Percentiles rank a stretch among this genome's conserved stretches.
phyloP scores from a whole-genome alignment of 2,797 vertebrate species.

The Anabas testudineus region DNA sequence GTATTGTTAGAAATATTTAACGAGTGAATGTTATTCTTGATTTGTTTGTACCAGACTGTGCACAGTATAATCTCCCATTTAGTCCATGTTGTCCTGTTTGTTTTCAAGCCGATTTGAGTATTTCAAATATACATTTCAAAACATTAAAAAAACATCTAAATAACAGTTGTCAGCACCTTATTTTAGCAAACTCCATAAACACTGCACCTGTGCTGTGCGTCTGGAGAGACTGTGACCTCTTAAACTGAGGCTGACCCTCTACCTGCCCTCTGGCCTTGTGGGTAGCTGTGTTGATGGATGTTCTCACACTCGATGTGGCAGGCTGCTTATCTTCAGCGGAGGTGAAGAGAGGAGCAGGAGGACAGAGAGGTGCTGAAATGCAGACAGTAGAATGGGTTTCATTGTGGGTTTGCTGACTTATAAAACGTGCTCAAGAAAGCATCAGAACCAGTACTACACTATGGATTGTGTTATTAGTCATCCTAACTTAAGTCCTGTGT shows the following conservation, averaged over 20 bases:
- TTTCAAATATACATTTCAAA: not conserved
- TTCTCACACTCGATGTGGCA: constrained; percentile 68
- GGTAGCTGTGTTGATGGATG: constrained; percentile 67
- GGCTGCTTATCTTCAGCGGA: constrained; percentile 48
- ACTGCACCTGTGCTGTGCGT: constrained; percentile 62
- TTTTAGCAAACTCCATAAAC: constrained; percentile 18
- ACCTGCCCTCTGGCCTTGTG: constrained; percentile 67
- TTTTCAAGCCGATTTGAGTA: not conserved
- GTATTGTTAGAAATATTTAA: constrained; percentile 6
- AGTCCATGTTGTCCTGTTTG: not conserved
- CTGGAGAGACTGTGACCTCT: constrained; percentile 41
- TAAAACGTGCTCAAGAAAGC: too few relatives aligned
- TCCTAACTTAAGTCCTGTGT: too few relatives aligned
- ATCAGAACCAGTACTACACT: too few relatives aligned
- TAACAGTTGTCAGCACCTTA: not conserved
- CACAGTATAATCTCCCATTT: not conserved
- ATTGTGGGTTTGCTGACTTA: not conserved
- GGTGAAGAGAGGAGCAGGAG: constrained; percentile 22
- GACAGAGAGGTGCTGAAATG: constrained; percentile 31
- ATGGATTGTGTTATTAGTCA: too few relatives aligned
- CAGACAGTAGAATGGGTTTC: constrained; percentile 3
- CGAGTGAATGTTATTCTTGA: not conserved
- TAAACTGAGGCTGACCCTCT: constrained; percentile 52
- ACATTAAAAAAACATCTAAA: too few relatives aligned
- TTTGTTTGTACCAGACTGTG: not conserved